These are phyloP conservation scores for Listronotus oregonensis DNA, from an alignment of 1,140 invertebrate genomes.

Conservation along the genomic window DNA sequence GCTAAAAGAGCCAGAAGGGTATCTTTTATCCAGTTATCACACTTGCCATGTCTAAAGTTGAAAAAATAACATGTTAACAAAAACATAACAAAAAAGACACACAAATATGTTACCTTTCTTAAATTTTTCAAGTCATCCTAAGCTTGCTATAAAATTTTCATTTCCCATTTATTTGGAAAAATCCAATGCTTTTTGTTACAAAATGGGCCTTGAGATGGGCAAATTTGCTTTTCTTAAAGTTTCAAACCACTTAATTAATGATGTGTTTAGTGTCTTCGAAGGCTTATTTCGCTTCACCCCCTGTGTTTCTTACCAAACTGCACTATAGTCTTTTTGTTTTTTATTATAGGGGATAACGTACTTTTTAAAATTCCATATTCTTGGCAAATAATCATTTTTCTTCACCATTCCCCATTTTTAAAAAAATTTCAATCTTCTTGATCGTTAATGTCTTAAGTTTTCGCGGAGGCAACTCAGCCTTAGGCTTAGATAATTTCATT, in stretches of 20 bases:
- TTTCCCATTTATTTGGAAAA: slow-evolving; percentile 3
- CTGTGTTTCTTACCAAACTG: neutral
- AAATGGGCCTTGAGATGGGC: neutral
- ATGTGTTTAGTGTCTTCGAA: neutral
- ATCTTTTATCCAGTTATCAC: slow-evolving; percentile 6
- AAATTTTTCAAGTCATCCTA: slow-evolving; percentile 5
- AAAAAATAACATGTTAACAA: slow-evolving; percentile 6
- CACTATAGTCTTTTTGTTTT: slow-evolving; percentile 20
- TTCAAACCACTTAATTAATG: slow-evolving; percentile 5
- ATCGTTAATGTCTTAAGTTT: slow-evolving; percentile 14
- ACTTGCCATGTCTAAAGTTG: neutral
- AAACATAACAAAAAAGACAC: neutral
- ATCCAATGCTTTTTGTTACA: slow-evolving; percentile 12
- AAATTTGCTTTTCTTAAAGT: slow-evolving; percentile 1
- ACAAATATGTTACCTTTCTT: neutral
- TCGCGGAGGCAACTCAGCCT: too few relatives aligned
- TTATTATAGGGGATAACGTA: slow-evolving; percentile 22
- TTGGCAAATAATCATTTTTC: slow-evolving; percentile 15
- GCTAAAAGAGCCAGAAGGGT: slow-evolving; percentile 13
- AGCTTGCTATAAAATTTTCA: neutral
- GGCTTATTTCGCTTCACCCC: slow-evolving; percentile 8
- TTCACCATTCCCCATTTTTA: slow-evolving; percentile 8
- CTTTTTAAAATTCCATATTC: slow-evolving; percentile 12
- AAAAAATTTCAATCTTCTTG: slow-evolving; percentile 17
- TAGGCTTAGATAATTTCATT: too few relatives aligned